Conservation (phyloP, 1,140 invertebrate species). For the Tribolium castaneum region DNA sequence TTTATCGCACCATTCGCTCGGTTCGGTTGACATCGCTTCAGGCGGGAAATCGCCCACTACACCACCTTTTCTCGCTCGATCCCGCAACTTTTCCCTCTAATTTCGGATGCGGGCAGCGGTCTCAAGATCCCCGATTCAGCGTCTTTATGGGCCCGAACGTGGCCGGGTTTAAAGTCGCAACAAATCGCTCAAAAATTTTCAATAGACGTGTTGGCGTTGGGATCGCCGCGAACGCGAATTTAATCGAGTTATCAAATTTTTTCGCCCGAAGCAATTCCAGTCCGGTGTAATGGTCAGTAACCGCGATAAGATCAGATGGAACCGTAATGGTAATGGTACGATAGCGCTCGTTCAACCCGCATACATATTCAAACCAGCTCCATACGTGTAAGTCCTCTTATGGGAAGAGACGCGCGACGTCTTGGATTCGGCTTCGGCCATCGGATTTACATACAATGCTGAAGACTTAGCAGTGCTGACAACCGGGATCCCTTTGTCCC, state of each 20-base stretch:
- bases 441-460: conserved; percentile 31
- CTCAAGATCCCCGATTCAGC: conserved; percentile 16
- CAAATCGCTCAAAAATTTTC: background rate
- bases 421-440: conserved; percentile 26
- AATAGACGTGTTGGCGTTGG: background rate
- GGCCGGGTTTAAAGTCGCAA: background rate
- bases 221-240: background rate
- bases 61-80: background rate
- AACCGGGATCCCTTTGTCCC: conserved; percentile 30
- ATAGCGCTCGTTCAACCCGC: conserved; percentile 4
- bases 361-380: conserved; percentile 28
- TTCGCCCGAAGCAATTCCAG: background rate
- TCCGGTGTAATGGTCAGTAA: conserved; percentile 17
- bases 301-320: conserved; percentile 14
- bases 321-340: conserved; percentile 23
- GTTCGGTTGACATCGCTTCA: conserved; percentile 29
- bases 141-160: conserved; percentile 12
- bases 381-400: conserved; percentile 27
- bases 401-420: conserved; percentile 15
- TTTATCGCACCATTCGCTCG: conserved; percentile 39
- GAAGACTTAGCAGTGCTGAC: conserved; percentile 29
- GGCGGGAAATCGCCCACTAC: conserved; percentile 14
- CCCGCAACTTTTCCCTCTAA: conserved; percentile 9
- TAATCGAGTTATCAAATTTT: conserved; percentile 36
- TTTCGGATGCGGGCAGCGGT: conserved; percentile 14